phyloP scores from a whole-genome alignment of 2,888 invertebrate species.

The Gisinianus flammeolus region DNA sequence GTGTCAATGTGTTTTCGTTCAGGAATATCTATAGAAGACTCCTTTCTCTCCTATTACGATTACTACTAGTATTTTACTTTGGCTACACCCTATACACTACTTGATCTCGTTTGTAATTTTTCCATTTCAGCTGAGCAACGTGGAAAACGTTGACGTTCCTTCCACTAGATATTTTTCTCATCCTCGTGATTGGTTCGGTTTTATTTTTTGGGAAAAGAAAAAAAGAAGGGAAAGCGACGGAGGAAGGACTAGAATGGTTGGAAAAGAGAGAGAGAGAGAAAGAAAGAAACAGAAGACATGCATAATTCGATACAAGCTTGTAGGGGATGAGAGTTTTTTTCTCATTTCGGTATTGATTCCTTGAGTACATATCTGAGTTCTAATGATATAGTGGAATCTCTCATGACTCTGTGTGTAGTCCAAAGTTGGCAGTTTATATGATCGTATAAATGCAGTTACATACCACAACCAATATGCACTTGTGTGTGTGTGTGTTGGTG shows the following conservation, averaged over 20 bases:
- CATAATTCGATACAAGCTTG: conserved; percentile 36
- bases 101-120: conserved; percentile 19
- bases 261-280: conserved; percentile 1
- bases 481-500: conserved; percentile 1
- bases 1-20: conserved; percentile 1
- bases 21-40: too few relatives aligned
- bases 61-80: too few relatives aligned
- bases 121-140: conserved; percentile 18
- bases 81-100: background rate
- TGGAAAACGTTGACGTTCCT: conserved; percentile 27
- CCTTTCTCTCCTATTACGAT: too few relatives aligned
- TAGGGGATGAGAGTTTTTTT: conserved; percentile 30
- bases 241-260: conserved; percentile 2
- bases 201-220: background rate
- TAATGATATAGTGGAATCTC: conserved; percentile 25
- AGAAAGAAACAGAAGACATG: conserved; percentile 29
- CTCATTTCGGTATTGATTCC: conserved; percentile 37
- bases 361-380: conserved; percentile 9
- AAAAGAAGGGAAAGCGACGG: conserved; percentile 1
- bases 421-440: background rate
- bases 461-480: background rate
- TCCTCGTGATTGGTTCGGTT: conserved; percentile 30
- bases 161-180: conserved; percentile 26
- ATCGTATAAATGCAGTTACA: background rate
- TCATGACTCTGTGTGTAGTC: background rate